phyloP scores from a whole-genome alignment of 2,113 vertebrate species.

The Cebidichthys violaceus region DNA sequence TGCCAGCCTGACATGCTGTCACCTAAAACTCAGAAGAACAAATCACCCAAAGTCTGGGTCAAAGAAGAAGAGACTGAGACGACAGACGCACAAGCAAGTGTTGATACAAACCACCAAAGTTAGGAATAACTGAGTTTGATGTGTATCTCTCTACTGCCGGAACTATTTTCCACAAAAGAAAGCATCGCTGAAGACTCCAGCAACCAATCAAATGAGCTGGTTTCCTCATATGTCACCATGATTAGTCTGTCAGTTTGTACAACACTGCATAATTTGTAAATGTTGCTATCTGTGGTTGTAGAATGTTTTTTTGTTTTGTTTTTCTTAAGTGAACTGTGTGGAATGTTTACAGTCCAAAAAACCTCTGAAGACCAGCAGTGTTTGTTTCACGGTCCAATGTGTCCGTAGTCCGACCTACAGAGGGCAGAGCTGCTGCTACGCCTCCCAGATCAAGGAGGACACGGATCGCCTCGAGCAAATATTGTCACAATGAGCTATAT shows the following conservation, averaged over 20 bases:
- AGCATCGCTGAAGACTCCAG: not conserved
- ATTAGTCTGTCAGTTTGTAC: not conserved
- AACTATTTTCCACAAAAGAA: not conserved
- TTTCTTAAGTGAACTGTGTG: not conserved
- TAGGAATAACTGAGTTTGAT: not conserved
- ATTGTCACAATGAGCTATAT: constrained; percentile 64
- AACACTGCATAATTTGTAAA: not conserved
- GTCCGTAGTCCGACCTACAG: not conserved
- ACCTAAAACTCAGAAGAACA: constrained; percentile 52
- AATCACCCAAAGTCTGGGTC: constrained; percentile 71
- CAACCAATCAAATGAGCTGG: not conserved
- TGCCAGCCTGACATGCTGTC: constrained; percentile 75
- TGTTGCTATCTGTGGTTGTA: not conserved
- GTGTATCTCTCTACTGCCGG: not conserved
- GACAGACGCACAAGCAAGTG: not conserved
- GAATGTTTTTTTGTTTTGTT: not conserved
- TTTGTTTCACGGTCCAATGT: not conserved
- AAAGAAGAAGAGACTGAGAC: constrained; percentile 55
- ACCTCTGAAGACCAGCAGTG: not conserved
- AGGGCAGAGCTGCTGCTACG: constrained; percentile 25
- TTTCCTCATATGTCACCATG: not conserved
- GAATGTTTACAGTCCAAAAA: constrained; percentile 10
- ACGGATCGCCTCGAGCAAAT: constrained; percentile 55
- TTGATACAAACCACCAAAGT: constrained; percentile 31
- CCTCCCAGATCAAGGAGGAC: constrained; percentile 22